A percentile compares a stretch with the other conserved stretches of the same genome.
Conservation (phyloP, 2,888 invertebrate species). For the Galerucella nymphaeae region DNA sequence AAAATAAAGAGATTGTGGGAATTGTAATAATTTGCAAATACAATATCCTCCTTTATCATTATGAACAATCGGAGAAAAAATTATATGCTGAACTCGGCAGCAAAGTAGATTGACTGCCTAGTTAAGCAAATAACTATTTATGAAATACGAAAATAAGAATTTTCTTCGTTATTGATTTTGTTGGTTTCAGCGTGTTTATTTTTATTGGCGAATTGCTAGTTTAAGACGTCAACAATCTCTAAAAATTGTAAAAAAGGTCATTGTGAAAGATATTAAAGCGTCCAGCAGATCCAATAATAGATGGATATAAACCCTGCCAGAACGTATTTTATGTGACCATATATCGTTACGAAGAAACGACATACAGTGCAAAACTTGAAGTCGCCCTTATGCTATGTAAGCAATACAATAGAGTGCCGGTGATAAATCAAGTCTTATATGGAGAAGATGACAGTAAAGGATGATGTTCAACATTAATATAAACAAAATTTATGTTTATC, state of each 20-base stretch:
- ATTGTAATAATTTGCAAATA: no score
- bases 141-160: no score
- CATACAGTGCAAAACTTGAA: conserved; percentile 14
- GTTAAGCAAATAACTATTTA: no score
- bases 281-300: conserved; percentile 14
- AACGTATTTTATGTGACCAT: conserved; percentile 29
- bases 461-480: conserved; percentile 8
- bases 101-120: no score
- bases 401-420: conserved; percentile 19
- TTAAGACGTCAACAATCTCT: no score
- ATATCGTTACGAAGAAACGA: conserved; percentile 14
- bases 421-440: conserved; percentile 22
- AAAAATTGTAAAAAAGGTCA: neutral
- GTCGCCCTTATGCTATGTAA: conserved; percentile 18
- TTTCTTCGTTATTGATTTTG: no score
- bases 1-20: no score
- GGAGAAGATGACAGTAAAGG: conserved; percentile 5
- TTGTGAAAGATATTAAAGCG: conserved; percentile 17
- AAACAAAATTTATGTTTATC: neutral
- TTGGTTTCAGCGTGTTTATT: no score
- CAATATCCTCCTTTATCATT: no score
- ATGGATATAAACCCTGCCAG: conserved; percentile 21
- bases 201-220: no score
- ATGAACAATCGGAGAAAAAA: no score
- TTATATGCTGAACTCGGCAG: no score